Conservation (phyloP, 2,113 vertebrate species). For the Ictidomys tridecemlineatus region DNA sequence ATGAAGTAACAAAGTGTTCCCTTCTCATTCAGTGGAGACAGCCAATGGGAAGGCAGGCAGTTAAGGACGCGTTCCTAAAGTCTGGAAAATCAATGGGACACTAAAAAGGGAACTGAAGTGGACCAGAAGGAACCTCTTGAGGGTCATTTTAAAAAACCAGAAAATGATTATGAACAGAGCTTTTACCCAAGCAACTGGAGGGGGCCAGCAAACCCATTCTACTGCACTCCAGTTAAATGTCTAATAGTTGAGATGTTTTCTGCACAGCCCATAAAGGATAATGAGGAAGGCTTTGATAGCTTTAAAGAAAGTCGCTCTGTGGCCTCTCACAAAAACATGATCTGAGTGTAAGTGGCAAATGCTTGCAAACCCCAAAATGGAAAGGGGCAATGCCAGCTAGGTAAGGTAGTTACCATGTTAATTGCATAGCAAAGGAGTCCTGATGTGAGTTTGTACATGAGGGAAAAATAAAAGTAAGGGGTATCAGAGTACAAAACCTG, state of each 20-base stretch:
- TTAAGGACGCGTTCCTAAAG: conserved; percentile 86
- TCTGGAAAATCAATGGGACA: conserved; percentile 88
- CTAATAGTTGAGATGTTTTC: conserved; percentile 86
- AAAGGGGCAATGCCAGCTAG: conserved; percentile 53
- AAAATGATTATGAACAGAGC: conserved; percentile 87
- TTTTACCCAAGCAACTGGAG: conserved; percentile 86
- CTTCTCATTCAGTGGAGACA: conserved; percentile 82
- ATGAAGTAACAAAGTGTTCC: conserved; percentile 83
- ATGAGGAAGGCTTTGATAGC: conserved; percentile 86
- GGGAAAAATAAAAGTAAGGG: conserved; percentile 46
- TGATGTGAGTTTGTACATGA: conserved; percentile 33
- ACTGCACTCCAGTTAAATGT: conserved; percentile 85
- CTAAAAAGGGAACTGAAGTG: conserved; percentile 88
- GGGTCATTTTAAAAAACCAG: conserved; percentile 85
- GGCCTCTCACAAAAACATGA: conserved; percentile 77
- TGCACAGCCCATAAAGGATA: conserved; percentile 87
- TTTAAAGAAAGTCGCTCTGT: conserved; percentile 83
- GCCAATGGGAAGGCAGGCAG: conserved; percentile 81
- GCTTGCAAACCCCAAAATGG: background rate
- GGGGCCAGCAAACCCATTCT: conserved; percentile 85
- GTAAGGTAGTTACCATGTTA: background rate
- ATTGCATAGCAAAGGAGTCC: background rate
- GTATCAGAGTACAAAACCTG: conserved; percentile 24
- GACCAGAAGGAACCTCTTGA: conserved; percentile 87
- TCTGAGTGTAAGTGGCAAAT: conserved; percentile 44